Conservation (phyloP, 2,113 vertebrate genomes). For the Polypterus bichir region DNA sequence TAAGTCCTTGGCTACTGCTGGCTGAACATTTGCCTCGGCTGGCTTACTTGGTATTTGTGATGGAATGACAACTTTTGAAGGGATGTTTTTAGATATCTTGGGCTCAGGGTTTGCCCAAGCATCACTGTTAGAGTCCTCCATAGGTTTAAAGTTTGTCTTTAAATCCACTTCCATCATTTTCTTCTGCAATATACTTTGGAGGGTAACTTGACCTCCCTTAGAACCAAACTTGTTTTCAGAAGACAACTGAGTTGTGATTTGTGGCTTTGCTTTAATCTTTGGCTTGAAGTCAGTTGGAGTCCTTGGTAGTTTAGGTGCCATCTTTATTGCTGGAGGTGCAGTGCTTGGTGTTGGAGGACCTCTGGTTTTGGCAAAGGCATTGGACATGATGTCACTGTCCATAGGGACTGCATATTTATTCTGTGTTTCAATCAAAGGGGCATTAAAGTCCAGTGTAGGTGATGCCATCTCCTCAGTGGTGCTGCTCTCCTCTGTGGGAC, state of each 20-base stretch:
- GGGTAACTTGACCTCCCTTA: conserved; percentile 35
- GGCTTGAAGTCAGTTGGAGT: conserved; percentile 17
- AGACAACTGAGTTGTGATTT: not conserved
- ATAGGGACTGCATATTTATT: not conserved
- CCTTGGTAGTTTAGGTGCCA: not conserved
- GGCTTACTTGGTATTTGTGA: conserved; percentile 15
- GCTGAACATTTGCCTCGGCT: not conserved
- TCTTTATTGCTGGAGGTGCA: not conserved
- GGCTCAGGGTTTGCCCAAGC: conserved; percentile 45
- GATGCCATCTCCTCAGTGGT: conserved; percentile 6
- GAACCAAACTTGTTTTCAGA: too few species aligned
- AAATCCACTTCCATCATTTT: conserved; percentile 61
- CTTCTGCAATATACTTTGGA: conserved; percentile 55
- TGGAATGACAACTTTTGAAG: conserved; percentile 6
- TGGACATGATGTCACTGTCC: not conserved
- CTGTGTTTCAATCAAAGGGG: too few species aligned
- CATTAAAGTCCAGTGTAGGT: conserved; percentile 5
- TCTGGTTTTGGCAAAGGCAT: not conserved
- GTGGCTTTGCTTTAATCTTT: conserved; percentile 20
- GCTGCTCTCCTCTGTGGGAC: conserved; percentile 12
- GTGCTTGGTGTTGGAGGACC: conserved; percentile 2
- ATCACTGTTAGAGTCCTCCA: conserved; percentile 27
- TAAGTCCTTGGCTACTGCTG: conserved; percentile 22
- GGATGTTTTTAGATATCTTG: conserved; percentile 1
- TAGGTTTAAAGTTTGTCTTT: conserved; percentile 30